phyloP scores from a whole-genome alignment of 2,888 invertebrate species.

The Unio pictorum region DNA sequence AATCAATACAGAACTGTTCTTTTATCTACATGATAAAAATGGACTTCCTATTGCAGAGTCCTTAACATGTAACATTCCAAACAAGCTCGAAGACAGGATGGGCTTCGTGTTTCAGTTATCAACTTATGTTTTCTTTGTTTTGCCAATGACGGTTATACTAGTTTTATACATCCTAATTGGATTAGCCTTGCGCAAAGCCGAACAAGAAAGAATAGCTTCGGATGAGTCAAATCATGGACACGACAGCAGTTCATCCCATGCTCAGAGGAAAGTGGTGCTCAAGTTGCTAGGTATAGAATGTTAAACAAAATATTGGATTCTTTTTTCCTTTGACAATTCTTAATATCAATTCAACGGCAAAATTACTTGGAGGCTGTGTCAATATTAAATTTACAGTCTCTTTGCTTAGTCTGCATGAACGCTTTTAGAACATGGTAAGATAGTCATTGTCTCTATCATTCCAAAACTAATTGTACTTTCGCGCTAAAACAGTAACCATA shows the following conservation, averaged over 20 bases:
- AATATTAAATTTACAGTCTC: too few species aligned
- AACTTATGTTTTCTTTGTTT: slow-evolving; percentile 86
- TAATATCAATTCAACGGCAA: neutral
- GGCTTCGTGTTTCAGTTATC: slow-evolving; percentile 81
- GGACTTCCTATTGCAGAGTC: slow-evolving; percentile 48
- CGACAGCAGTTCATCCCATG: slow-evolving; percentile 13
- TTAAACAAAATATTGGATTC: neutral
- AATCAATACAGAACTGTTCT: slow-evolving; percentile 58
- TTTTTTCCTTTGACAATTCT: neutral
- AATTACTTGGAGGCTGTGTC: too few species aligned
- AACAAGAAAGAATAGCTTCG: slow-evolving; percentile 39
- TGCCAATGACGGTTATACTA: slow-evolving; percentile 82
- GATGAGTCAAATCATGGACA: slow-evolving; percentile 21
- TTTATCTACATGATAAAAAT: slow-evolving; percentile 39
- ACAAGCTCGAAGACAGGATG: slow-evolving; percentile 48
- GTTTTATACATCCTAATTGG: slow-evolving; percentile 78
- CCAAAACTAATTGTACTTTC: too few species aligned
- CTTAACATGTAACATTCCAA: slow-evolving; percentile 59
- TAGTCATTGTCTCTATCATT: too few species aligned
- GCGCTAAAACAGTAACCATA: too few species aligned
- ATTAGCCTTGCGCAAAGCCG: slow-evolving; percentile 53
- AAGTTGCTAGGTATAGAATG: slow-evolving; percentile 58
- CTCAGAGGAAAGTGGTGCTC: slow-evolving; percentile 51
- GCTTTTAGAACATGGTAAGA: too few species aligned
- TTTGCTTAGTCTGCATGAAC: too few species aligned